Conservation (phyloP, 1,140 invertebrate genomes). For the Polypedilum pembai region DNA sequence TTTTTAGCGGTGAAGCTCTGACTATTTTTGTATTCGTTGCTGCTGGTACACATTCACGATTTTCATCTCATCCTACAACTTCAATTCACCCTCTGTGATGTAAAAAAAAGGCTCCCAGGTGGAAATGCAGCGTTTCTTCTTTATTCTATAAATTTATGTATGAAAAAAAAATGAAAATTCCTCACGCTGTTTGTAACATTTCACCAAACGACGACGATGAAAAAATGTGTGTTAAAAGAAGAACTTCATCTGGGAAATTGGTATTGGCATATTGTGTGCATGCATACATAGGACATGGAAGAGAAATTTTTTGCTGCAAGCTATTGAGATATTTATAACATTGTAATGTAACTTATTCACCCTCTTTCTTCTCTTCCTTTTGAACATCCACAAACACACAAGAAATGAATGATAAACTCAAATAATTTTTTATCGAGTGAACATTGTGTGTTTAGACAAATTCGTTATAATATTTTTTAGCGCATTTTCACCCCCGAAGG, state of each 20-base stretch:
- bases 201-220: neutral
- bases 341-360: neutral
- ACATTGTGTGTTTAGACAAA: neutral
- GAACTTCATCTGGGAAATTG: neutral
- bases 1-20: neutral
- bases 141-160: neutral
- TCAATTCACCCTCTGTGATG: no score
- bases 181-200: neutral
- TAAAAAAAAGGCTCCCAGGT: no score
- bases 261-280: slow-evolving; percentile 5
- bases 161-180: neutral
- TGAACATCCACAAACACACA: no score
- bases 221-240: neutral
- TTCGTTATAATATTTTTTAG: slow-evolving; percentile 5
- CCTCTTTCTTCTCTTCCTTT: no score
- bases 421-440: neutral
- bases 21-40: neutral
- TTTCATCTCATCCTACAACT: no score
- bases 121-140: no score
- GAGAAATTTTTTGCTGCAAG: neutral
- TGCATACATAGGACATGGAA: neutral
- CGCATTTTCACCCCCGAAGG: neutral
- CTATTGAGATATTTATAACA: slow-evolving; percentile 13
- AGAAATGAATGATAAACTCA: neutral
- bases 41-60: neutral